A percentile compares a stretch with the other conserved stretches of the same genome.
phyloP scores from a whole-genome alignment of 2,797 vertebrate species.

The Cyclura pinguis region DNA sequence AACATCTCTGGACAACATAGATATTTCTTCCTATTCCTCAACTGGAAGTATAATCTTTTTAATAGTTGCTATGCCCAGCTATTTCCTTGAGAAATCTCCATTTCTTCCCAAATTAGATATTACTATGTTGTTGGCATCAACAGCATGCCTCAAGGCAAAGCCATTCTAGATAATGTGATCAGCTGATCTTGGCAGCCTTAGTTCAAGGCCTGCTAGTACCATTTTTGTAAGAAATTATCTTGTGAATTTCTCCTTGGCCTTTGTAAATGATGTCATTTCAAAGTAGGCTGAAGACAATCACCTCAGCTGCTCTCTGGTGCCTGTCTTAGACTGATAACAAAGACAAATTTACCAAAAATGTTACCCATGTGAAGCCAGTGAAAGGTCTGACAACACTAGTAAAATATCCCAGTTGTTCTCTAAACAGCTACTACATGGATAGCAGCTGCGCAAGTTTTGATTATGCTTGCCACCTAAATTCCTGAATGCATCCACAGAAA shows the following conservation, averaged over 20 bases:
- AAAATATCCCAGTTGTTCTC: background rate
- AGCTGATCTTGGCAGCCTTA: background rate
- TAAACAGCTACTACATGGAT: background rate
- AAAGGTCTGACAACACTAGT: background rate
- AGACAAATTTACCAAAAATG: background rate
- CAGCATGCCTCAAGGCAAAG: background rate
- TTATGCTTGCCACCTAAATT: background rate
- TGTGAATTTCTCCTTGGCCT: background rate
- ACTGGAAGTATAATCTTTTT: background rate
- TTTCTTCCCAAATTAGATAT: slow-evolving; percentile 4
- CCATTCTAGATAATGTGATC: background rate
- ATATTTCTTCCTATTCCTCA: background rate
- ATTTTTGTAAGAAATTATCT: background rate
- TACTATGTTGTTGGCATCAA: background rate
- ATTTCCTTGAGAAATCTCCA: background rate
- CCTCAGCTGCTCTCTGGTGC: background rate
- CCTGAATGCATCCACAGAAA: background rate
- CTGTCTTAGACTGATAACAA: slow-evolving; percentile 5
- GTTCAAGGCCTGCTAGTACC: background rate
- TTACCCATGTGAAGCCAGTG: background rate
- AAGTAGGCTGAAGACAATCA: slow-evolving; percentile 19
- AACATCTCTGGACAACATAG: background rate
- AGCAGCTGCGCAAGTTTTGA: slow-evolving; percentile 27
- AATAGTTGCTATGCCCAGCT: background rate
- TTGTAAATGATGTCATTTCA: background rate